Evolutionary conservation across 2,113 vertebrate species (phyloP).

Genomic region (Cyprinus carpio): DNA sequence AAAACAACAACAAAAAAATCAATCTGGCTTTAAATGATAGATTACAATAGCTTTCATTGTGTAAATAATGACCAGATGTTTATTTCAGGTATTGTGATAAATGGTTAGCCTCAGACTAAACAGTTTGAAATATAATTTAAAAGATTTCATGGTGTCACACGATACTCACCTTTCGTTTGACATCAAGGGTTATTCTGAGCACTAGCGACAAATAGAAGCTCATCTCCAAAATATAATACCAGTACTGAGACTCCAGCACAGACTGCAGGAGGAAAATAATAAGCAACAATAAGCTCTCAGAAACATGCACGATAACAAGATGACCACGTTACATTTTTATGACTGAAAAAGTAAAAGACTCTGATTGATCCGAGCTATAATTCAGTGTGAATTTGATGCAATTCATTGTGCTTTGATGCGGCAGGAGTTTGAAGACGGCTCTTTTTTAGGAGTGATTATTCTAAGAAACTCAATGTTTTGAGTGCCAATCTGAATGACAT

Average conservation of each 20-base stretch:
- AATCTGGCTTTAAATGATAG: not conserved
- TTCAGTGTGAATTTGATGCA: not conserved
- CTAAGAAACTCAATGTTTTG: constrained; percentile 23
- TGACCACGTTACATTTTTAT: not conserved
- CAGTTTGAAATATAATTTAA: not conserved
- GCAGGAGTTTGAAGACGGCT: constrained; percentile 10
- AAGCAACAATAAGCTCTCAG: not conserved
- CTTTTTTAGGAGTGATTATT: constrained; percentile 25
- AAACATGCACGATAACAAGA: not conserved
- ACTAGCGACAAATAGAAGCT: constrained; percentile 91
- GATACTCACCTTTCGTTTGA: constrained; percentile 86
- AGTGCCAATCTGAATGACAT: constrained; percentile 49
- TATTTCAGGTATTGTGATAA: not conserved
- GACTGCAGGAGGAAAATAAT: constrained; percentile 74
- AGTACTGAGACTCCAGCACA: constrained; percentile 90
- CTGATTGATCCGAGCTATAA: not conserved
- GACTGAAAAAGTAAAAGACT: not conserved
- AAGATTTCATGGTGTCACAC: not conserved
- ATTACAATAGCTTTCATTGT: not conserved
- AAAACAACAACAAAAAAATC: not conserved
- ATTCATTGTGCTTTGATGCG: not conserved
- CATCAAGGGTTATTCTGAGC: constrained; percentile 87
- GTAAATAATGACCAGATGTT: not conserved
- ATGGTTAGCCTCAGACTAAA: not conserved
- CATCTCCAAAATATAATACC: constrained; percentile 93